Conservation (phyloP, 1,140 invertebrate species). For the Ptiloglossa arizonensis region DNA sequence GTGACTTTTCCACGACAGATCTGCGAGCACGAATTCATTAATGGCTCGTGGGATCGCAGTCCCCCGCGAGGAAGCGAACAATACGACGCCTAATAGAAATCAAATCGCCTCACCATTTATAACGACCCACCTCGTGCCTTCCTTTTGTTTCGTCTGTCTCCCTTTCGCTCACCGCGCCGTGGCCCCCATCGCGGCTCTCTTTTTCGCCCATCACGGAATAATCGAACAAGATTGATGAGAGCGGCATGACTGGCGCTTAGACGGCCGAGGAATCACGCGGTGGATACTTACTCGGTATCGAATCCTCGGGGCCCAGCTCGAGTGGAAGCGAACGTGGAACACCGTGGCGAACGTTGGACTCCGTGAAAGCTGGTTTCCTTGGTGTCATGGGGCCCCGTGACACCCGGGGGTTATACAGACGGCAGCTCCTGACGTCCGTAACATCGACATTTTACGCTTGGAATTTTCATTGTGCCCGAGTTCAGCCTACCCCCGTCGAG, state of each 20-base stretch:
- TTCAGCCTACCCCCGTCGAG: too few species aligned
- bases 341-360: background rate
- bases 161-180: constrained; percentile 18
- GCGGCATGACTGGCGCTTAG: constrained; percentile 76
- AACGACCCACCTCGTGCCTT: constrained; percentile 68
- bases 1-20: constrained; percentile 39
- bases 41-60: constrained; percentile 29
- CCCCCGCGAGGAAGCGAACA: constrained; percentile 70
- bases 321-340: background rate
- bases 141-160: constrained; percentile 50
- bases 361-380: background rate
- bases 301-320: background rate
- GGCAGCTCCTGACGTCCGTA: constrained; percentile 62
- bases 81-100: constrained; percentile 79
- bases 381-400: constrained; percentile 19
- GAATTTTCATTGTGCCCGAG: constrained; percentile 16
- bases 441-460: constrained; percentile 71
- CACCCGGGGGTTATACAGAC: constrained; percentile 27
- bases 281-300: constrained; percentile 46
- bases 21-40: constrained; percentile 60
- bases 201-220: constrained; percentile 81
- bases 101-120: constrained; percentile 78
- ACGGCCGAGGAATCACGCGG: constrained; percentile 44
- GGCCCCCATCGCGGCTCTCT: constrained; percentile 59
- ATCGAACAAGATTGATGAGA: constrained; percentile 82